Evolutionary conservation across 1,140 invertebrate genomes (phyloP), one percentile per base, ranked within the genome.

Genomic region (Nebria ingens): DNA sequence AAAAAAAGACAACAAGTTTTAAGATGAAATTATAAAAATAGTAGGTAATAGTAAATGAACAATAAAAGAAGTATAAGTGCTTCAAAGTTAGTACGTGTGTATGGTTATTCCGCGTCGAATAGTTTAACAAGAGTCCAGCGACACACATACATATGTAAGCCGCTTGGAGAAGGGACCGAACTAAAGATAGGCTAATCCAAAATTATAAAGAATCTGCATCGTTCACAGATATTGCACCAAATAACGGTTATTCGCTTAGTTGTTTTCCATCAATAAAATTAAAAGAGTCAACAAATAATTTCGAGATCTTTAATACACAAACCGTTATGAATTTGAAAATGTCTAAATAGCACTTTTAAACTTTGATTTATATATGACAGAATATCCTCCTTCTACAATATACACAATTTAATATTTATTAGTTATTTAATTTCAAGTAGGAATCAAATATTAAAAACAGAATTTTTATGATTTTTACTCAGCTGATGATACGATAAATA

Each of bases 141-240:
- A 54, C 21, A 25, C 3, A 42, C 19, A 49, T n/a, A n/a, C n/a
- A n/a, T n/a, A n/a, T n/a, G n/a, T 17, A 42, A 21, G 19, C 25
- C 9, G 25, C 22, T 51, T 20, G 45, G 53, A 57, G 17, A 45
- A 12, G 9, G 40, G n/a, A n/a, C n/a, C n/a, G n/a, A n/a, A n/a
- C n/a, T n/a, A n/a, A n/a, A n/a, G n/a, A n/a, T n/a, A 45, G 17
- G 9, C 9, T 45, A 45, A 45, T 12, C 17, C 40, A 9, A 17
- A 45, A n/a, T n/a, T n/a, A n/a, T n/a, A n/a, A n/a, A n/a, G n/a
- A 45, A 45, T 45, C 40, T 17, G 40, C 17, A 12, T 13, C 25
- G 25, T 29, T 45, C 17, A 17, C 40, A 45, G 9, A 61, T 63
- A 63, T 63, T 63, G 62, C 62, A 63, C 62, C 58, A 53, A 56